phyloP scores from a whole-genome alignment of 2,797 vertebrate genomes.

The Cyprinella venusta region DNA sequence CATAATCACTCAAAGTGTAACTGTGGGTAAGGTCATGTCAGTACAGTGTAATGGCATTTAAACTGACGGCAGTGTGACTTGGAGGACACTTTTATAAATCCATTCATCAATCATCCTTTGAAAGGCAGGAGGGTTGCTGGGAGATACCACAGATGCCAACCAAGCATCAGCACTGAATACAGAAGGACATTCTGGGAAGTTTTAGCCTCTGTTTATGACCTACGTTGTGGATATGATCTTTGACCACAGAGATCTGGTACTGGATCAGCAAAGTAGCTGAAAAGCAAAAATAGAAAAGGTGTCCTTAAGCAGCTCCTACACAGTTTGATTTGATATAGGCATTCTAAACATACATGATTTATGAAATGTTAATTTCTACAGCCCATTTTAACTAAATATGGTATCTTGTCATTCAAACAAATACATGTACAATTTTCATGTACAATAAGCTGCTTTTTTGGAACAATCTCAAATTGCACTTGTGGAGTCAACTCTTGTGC shows the following conservation, averaged over 20 bases:
- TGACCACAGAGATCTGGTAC: conserved; percentile 67
- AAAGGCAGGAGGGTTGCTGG: conserved; percentile 61
- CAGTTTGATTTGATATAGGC: background rate
- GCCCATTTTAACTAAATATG: background rate
- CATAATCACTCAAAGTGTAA: background rate
- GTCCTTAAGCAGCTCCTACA: conserved; percentile 52
- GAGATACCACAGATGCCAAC: conserved; percentile 59
- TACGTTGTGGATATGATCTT: conserved; percentile 65
- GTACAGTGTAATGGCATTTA: conserved; percentile 62
- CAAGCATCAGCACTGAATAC: conserved; percentile 64
- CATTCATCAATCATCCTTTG: conserved; percentile 72
- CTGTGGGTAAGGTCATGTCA: background rate
- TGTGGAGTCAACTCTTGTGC: background rate
- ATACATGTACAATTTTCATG: too few species aligned
- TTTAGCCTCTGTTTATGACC: conserved; percentile 67
- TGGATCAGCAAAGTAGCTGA: conserved; percentile 66
- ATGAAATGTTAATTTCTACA: background rate
- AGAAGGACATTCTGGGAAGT: conserved; percentile 62
- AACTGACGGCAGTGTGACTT: conserved; percentile 61
- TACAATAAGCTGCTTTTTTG: background rate
- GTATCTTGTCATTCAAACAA: background rate
- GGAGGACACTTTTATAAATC: conserved; percentile 66
- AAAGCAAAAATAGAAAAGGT: conserved; percentile 69
- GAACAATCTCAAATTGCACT: background rate
- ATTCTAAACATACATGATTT: background rate